Evolutionary conservation across 1,140 invertebrate species (phyloP), one percentile per base, ranked within the genome.

Genomic region (Neotoxoptera formosana): DNA sequence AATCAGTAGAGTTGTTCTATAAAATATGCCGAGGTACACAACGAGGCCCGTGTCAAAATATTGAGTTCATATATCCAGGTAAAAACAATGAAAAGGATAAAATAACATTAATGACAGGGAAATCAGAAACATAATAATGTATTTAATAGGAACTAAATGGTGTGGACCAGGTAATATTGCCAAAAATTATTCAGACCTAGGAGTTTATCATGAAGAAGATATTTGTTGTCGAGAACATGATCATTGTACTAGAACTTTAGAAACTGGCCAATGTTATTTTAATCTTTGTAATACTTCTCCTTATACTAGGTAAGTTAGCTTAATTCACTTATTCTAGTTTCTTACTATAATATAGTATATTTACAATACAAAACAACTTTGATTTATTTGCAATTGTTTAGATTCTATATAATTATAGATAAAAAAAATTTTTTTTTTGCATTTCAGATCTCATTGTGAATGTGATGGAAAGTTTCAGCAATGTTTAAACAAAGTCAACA

Each of bases 181-280:
- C 1, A 94, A 94, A 0, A 96, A 96, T 90, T 97, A 96, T 94
- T 95, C 96, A 51, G 97, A 98, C 76, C 95, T 98, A 45, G 97
- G 97, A 0, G 94, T 95, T 9, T 96, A 97, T 94, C 93, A 95
- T 0, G 96, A 96, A 41, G 96, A 97, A 93, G 97, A 98, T 95
- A 95, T 95, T 1, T 98, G 97, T 94, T 98, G 97, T 94, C 96
- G 97, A 36, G 96, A 97, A 93, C 97, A 98, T 94, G 97, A 98
- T 95, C 96, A 96, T 94, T 98, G 97, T 94, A 96, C 96, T 0
- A 53, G 94, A 67, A 81, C 56, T 47, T 86, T 94, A 17, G 47
- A 51, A 86, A 89, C 90, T 1, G 92, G 93, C 45, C 67, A 93
- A 36, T 90, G 91, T 86, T 41, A 34, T 25, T 76, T 90, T 91